These are phyloP conservation scores for Phrynocephalus versicolor DNA, from an alignment of 2,113 vertebrate species.

Conservation along the genomic window DNA sequence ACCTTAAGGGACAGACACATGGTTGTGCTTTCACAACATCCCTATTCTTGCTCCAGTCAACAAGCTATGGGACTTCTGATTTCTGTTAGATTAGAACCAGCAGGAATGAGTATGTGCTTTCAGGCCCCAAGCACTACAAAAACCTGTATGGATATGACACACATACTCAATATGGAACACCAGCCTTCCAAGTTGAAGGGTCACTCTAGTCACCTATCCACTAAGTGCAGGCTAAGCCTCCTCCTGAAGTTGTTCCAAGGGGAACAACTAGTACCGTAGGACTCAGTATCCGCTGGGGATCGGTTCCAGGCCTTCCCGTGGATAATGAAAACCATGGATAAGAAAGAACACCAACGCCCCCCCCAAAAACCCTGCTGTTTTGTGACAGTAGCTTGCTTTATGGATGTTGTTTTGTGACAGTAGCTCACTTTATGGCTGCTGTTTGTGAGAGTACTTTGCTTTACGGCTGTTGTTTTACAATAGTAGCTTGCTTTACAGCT, in stretches of 20 bases:
- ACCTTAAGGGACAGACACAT: rapidly evolving
- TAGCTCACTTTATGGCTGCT: no score
- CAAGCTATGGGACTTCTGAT: neutral
- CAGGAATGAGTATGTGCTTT: neutral
- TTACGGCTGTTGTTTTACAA: no score
- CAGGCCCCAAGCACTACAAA: neutral
- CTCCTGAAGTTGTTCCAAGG: neutral
- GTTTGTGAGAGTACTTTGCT: no score
- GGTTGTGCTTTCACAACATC: neutral
- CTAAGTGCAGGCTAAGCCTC: neutral
- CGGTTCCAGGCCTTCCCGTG: no score
- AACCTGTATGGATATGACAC: neutral
- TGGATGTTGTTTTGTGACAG: no score
- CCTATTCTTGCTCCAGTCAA: neutral
- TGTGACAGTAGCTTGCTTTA: no score
- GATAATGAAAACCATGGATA: no score
- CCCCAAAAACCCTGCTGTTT: no score
- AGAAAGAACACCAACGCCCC: no score
- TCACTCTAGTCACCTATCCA: neutral
- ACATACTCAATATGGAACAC: neutral
- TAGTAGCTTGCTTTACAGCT: no score
- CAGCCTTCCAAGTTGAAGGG: neutral
- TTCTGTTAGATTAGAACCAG: neutral
- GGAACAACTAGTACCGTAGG: neutral
- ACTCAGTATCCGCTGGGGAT: no score